Conservation (phyloP, 2,888 invertebrate genomes). For the Campoplex nolae region DNA sequence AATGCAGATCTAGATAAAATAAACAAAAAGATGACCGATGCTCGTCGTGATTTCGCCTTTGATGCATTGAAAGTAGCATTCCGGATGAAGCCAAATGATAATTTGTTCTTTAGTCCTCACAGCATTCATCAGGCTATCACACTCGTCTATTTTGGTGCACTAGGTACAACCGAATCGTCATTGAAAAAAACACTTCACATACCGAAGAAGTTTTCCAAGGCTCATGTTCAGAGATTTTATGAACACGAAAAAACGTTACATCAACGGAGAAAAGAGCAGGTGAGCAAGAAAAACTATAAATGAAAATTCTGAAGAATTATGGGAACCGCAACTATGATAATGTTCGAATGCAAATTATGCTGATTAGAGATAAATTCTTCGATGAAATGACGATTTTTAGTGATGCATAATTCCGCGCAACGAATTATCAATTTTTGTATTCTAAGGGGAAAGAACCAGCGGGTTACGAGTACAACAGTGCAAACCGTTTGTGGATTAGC, state of each 20-base stretch:
- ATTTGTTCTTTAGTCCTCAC: constrained; percentile 95
- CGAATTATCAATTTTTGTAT: background rate
- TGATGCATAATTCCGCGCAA: background rate
- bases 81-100: constrained; percentile 88
- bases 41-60: constrained; percentile 90
- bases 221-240: constrained; percentile 90
- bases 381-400: too few relatives aligned
- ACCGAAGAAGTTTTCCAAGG: constrained; percentile 87
- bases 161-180: constrained; percentile 89
- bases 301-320: background rate
- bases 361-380: background rate
- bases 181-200: constrained; percentile 88
- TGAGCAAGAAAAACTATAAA: background rate
- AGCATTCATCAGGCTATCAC: constrained; percentile 93
- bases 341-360: background rate
- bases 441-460: constrained; percentile 84
- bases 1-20: too few relatives aligned
- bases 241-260: constrained; percentile 88
- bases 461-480: constrained; percentile 90
- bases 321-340: too few relatives aligned
- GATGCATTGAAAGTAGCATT: constrained; percentile 89
- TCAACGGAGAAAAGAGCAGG: background rate
- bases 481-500: constrained; percentile 92
- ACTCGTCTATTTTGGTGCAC: constrained; percentile 92
- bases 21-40: constrained; percentile 85